A percentile compares a stretch with the other conserved stretches of the same genome.
Evolutionary conservation across 1,140 invertebrate species (phyloP).

Genomic region (silkworm (Bombyx mori)): DNA sequence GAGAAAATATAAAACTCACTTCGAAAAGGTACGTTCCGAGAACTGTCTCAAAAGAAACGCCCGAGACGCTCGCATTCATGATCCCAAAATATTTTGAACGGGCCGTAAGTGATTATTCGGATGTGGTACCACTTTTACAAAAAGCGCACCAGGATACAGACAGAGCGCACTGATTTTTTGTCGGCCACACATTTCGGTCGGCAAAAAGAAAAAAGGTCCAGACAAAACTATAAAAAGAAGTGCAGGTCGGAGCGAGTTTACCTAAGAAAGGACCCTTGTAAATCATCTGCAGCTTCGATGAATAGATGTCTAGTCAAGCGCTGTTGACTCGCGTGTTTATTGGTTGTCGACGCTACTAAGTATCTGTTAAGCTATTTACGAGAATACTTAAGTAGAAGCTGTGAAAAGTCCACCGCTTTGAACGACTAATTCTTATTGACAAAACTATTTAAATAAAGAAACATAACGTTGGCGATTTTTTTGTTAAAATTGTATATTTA

Average conservation of each 20-base stretch:
- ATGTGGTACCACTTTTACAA: conserved; percentile 64
- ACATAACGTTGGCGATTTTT: neutral
- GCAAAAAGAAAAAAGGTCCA: conserved; percentile 58
- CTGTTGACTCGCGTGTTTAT: conserved; percentile 64
- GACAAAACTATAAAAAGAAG: conserved; percentile 66
- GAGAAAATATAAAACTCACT: neutral
- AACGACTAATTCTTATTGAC: conserved; percentile 5
- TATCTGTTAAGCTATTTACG: conserved; percentile 57
- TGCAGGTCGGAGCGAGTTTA: conserved; percentile 61
- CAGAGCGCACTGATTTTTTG: conserved; percentile 52
- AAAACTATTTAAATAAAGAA: neutral
- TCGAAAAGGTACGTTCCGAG: conserved; percentile 38
- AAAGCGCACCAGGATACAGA: conserved; percentile 64
- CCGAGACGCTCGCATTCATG: conserved; percentile 44
- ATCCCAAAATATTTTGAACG: conserved; percentile 67
- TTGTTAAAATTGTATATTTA: neutral
- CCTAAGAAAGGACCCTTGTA: conserved; percentile 70
- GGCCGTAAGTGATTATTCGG: conserved; percentile 67
- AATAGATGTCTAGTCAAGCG: conserved; percentile 52
- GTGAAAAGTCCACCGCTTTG: conserved; percentile 13
- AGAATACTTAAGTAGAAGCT: conserved; percentile 35
- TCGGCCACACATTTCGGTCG: conserved; percentile 51
- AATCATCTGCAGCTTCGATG: conserved; percentile 63
- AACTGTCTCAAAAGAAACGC: conserved; percentile 52
- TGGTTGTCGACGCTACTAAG: conserved; percentile 58